Conservation (phyloP, 2,113 vertebrate species). For the Turnix velox region DNA sequence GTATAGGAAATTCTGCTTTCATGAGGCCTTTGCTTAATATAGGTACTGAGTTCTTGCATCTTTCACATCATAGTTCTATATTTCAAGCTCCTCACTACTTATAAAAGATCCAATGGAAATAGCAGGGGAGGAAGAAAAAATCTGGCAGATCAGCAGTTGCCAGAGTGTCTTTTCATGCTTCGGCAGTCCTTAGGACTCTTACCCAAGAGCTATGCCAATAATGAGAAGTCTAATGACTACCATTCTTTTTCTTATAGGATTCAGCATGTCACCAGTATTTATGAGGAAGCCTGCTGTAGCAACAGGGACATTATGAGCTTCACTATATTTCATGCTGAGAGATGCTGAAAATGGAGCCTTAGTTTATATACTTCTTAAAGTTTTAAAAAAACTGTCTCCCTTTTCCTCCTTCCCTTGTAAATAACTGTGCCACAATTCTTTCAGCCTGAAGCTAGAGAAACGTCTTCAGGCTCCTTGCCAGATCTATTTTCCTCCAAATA, state of each 20-base stretch:
- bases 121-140: not conserved
- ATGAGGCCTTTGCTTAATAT: not conserved
- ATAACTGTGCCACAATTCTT: slow-evolving; percentile 4
- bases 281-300: slow-evolving; percentile 44
- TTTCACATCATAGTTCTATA: not conserved
- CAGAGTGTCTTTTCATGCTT: slow-evolving; percentile 26
- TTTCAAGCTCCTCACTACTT: not conserved
- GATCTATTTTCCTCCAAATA: slow-evolving; percentile 40
- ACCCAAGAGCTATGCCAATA: slow-evolving; percentile 30
- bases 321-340: slow-evolving; percentile 43
- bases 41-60: not conserved
- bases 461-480: slow-evolving; percentile 28
- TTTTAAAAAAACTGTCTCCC: not conserved
- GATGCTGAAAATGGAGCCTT: slow-evolving; percentile 6
- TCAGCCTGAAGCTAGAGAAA: slow-evolving; percentile 4
- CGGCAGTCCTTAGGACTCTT: not conserved
- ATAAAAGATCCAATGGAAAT: not conserved
- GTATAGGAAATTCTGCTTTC: not conserved
- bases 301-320: slow-evolving; percentile 32
- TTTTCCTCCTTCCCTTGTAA: slow-evolving; percentile 19
- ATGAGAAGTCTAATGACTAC: slow-evolving; percentile 45
- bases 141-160: slow-evolving; percentile 16
- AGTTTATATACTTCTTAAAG: slow-evolving; percentile 3
- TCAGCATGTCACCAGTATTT: slow-evolving; percentile 32
- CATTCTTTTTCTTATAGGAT: slow-evolving; percentile 36